phyloP scores from a whole-genome alignment of 2,113 vertebrate species.

The Salvator merianae region DNA sequence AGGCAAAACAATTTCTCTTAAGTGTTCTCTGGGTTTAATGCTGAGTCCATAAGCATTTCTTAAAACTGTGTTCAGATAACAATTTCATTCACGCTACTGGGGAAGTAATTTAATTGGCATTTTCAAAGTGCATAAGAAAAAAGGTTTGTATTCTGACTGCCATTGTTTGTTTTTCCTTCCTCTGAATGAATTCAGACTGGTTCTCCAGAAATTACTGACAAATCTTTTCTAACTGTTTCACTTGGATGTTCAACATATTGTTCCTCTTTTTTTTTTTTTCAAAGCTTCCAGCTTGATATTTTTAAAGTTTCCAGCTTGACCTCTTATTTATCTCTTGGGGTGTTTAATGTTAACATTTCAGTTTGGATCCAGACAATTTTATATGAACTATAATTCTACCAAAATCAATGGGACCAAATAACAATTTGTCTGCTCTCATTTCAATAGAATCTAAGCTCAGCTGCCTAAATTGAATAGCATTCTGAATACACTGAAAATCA shows the following conservation, averaged over 20 bases:
- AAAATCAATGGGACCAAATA: background rate
- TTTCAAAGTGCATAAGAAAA: background rate
- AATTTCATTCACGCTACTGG: background rate
- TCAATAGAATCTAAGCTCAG: background rate
- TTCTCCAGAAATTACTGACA: slow-evolving; percentile 3
- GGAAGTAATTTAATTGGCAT: background rate
- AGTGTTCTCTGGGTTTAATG: background rate
- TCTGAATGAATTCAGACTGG: background rate
- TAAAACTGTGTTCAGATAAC: background rate
- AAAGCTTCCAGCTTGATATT: background rate
- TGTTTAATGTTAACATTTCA: background rate
- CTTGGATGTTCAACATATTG: slow-evolving; percentile 1
- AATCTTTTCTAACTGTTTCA: background rate
- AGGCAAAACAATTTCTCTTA: background rate
- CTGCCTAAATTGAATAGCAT: background rate
- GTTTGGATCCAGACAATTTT: background rate
- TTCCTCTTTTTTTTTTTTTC: background rate
- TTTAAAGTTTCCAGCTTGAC: background rate
- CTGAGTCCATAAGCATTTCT: slow-evolving; percentile 8
- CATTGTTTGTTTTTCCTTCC: background rate
- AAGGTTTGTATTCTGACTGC: background rate
- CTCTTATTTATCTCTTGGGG: background rate
- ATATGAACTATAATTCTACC: background rate
- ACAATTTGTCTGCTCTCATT: background rate
- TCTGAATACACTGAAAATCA: background rate